These are phyloP conservation scores for Frankliniella intonsa DNA, from an alignment of 2,888 invertebrate genomes.

Conservation along the genomic window DNA sequence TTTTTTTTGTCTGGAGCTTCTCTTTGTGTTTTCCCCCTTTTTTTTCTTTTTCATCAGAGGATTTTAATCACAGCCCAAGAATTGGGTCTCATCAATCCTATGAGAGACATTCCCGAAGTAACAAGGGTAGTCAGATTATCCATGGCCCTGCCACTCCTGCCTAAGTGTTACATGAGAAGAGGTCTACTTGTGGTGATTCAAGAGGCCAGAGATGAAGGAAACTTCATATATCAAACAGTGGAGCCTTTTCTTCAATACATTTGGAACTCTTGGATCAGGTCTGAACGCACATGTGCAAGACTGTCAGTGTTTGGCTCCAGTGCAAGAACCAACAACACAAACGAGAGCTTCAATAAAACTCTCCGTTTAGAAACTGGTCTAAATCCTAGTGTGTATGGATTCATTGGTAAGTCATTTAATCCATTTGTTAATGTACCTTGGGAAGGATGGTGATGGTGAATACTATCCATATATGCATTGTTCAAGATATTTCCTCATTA, in stretches of 20 bases:
- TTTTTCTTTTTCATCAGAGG: background rate
- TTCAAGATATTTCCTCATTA: background rate
- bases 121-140: background rate
- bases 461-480: background rate
- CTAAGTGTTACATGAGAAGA: background rate
- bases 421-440: background rate
- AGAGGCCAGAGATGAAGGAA: background rate
- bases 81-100: background rate
- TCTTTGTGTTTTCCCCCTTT: background rate
- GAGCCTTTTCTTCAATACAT: background rate
- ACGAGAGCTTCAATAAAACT: background rate
- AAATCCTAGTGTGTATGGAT: background rate
- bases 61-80: background rate
- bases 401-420: background rate
- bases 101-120: background rate
- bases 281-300: background rate
- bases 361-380: background rate
- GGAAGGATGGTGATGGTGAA: background rate
- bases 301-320: background rate
- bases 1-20: too few relatives aligned
- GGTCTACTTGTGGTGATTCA: background rate
- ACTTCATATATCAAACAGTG: background rate
- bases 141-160: background rate
- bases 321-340: background rate
- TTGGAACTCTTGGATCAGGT: background rate